A percentile compares a stretch with the other conserved stretches of the same genome.
These are phyloP conservation scores for Ploceus nigricollis DNA, from an alignment of 2,113 vertebrate species.

Conservation along the genomic window DNA sequence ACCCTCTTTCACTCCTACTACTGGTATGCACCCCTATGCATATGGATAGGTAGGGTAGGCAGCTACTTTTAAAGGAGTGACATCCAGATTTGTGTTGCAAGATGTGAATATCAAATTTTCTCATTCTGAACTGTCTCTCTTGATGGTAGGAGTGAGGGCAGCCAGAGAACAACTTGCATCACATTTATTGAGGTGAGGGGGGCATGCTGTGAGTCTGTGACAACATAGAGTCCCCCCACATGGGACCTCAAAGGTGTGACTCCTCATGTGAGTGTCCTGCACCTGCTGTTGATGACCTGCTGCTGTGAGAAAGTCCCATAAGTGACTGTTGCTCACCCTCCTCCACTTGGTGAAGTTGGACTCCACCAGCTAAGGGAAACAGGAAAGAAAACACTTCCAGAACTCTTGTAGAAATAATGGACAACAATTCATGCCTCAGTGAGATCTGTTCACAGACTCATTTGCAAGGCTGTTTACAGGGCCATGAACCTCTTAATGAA, in stretches of 20 bases:
- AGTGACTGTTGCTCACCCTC: not conserved
- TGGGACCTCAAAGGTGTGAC: not conserved
- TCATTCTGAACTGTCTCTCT: not conserved
- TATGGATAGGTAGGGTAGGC: not conserved
- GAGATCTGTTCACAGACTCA: not conserved
- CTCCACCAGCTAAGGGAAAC: not conserved
- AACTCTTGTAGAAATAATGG: not conserved
- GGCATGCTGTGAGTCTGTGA: not conserved
- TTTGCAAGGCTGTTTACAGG: not conserved
- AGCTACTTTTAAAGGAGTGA: not conserved
- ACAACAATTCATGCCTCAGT: not conserved
- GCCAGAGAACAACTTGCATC: not conserved
- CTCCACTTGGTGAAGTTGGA: not conserved
- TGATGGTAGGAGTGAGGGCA: not conserved
- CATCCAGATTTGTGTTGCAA: not conserved
- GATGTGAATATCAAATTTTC: not conserved
- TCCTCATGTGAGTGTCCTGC: not conserved
- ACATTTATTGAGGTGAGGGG: not conserved
- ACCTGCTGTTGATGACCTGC: not conserved
- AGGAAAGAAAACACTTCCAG: not conserved
- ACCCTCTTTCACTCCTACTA: not conserved
- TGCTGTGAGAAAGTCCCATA: not conserved
- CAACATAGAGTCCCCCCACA: fast-evolving
- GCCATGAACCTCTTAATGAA: not conserved
- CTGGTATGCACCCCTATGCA: not conserved